These are phyloP conservation scores for Campoplex capitator DNA, from an alignment of 2,888 invertebrate genomes.

Conservation along the genomic window DNA sequence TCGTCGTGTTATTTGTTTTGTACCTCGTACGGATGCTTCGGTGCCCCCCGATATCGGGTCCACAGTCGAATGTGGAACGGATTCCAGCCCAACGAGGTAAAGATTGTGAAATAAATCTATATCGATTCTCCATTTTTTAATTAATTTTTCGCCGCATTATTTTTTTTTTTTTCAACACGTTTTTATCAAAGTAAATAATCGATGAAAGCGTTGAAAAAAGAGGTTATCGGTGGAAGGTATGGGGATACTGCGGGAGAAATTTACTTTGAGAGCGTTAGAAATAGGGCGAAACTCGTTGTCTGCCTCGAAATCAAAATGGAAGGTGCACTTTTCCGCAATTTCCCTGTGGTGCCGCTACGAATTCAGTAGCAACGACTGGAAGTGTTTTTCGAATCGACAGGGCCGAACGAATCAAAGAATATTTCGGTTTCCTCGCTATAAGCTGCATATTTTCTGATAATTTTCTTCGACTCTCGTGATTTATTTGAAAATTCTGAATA, in stretches of 20 bases:
- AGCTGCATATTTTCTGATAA: not conserved
- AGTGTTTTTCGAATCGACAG: constrained; percentile 43
- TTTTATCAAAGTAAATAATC: not conserved
- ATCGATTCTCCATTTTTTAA: not conserved
- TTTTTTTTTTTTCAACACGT: not conserved
- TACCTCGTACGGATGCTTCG: not conserved
- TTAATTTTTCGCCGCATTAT: not conserved
- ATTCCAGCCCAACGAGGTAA: not conserved
- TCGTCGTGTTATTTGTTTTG: not conserved
- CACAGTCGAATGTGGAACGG: not conserved
- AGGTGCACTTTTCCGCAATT: constrained; percentile 29
- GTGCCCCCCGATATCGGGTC: not conserved
- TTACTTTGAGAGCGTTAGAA: not conserved
- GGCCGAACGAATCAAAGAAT: not conserved
- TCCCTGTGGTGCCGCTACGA: constrained; percentile 44
- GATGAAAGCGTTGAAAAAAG: not conserved
- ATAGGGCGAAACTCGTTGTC: not conserved
- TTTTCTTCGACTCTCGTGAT: not conserved
- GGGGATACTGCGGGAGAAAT: not conserved
- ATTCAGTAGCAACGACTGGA: constrained; percentile 55
- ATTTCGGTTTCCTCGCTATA: not conserved
- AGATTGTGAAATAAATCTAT: no score
- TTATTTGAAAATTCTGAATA: no score
- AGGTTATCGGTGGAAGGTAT: not conserved
- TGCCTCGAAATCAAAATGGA: not conserved